These are phyloP conservation scores for Hyaena hyaena DNA, from an alignment of 2,113 vertebrate species.

Conservation along the genomic window DNA sequence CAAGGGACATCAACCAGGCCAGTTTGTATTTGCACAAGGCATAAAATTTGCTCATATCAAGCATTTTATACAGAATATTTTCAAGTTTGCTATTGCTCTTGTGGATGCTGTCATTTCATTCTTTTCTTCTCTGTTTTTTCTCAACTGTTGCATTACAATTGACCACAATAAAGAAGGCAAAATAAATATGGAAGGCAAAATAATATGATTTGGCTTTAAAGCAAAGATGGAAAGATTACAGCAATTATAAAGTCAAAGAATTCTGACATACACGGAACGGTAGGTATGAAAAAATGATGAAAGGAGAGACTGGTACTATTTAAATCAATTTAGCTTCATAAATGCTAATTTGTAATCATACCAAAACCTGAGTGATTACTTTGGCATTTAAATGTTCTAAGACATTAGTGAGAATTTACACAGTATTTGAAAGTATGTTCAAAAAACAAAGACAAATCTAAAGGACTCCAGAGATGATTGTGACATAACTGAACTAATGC, in stretches of 20 bases:
- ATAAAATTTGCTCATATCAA: not conserved
- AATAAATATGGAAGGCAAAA: slow-evolving; percentile 36
- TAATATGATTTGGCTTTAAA: slow-evolving; percentile 11
- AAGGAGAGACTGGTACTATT: not conserved
- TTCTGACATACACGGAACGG: not conserved
- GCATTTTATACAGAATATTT: not conserved
- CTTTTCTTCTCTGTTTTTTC: not conserved
- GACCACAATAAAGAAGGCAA: not conserved
- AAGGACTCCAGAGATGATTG: not conserved
- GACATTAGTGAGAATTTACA: slow-evolving; percentile 27
- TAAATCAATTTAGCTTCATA: slow-evolving; percentile 29
- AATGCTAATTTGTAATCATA: slow-evolving; percentile 26
- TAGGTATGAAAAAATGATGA: not conserved
- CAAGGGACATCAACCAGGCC: not conserved
- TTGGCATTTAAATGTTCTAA: slow-evolving; percentile 47
- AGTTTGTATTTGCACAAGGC: not conserved
- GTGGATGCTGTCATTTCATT: not conserved
- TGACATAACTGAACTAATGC: not conserved
- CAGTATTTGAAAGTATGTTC: slow-evolving; percentile 43
- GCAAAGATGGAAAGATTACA: not conserved
- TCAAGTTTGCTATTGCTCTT: not conserved
- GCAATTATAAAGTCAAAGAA: slow-evolving; percentile 42
- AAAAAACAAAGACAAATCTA: slow-evolving; percentile 46
- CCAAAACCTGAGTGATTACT: slow-evolving; percentile 28
- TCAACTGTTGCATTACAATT: not conserved